Evolutionary conservation across 1,140 invertebrate genomes (phyloP), one percentile per base, ranked within the genome.

Genomic region (Micrasema minimum): DNA sequence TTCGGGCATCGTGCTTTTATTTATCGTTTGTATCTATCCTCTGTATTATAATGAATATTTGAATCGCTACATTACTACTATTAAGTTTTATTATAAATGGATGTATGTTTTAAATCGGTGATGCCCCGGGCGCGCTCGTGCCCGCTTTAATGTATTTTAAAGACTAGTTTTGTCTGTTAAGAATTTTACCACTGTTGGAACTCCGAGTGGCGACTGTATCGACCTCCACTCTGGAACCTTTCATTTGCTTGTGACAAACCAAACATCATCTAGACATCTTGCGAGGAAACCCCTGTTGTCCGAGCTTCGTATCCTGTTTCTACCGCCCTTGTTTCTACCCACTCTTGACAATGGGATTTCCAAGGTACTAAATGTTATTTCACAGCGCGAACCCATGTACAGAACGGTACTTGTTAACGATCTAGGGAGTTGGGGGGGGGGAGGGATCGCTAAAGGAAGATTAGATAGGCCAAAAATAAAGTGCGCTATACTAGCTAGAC

Each of bases 1-100:
- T 68, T 75, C 69, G 73, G 73, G 73, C 73, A 75, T 75, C 73
- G 66, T 68, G 72, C 72, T 72, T 74, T 71, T 71, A 75, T 75
- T 75, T 75, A 75, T 75, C 71, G 71, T 75, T 75, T 75, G 73
- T 75, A 75, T 75, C 69, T 71, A 75, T 75, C 73, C 73, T 75
- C 69, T 75, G 73, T 75, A 75, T 75, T 75, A 75, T 75, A 75
- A 71, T 64, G 71, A 72, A 75, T 72, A 66, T 72, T 75, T 75
- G 69, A 74, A 74, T 75, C 66, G 73, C 73, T 75, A 51, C 73
- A 71, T 74, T 71, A 43, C 38, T 72, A 74, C 62, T 74, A 71
- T 74, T 75, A 75, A 75, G 73, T 75, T 75, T 74, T 71, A 75
- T 71, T 72, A 75, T 71, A 66, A 61, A 67, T 69, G 62, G 61